phyloP scores from a whole-genome alignment of 2,113 vertebrate species.

The Oceanites oceanicus region DNA sequence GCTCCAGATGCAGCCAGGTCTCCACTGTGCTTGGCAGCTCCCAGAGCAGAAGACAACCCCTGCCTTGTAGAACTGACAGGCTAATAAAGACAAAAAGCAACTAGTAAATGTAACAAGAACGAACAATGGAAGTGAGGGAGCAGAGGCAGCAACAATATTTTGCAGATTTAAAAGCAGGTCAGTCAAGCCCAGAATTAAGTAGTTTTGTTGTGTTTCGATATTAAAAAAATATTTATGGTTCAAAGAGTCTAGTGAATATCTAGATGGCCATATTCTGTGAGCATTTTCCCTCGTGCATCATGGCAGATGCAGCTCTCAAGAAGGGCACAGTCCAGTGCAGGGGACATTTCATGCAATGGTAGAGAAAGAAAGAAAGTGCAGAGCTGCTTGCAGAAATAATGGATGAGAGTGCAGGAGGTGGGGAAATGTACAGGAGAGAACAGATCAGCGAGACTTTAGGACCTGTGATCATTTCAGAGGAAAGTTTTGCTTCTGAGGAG shows the following conservation, averaged over 20 bases:
- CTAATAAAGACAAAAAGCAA: not conserved
- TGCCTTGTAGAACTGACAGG: not conserved
- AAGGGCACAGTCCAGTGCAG: not conserved
- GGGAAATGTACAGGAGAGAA: not conserved
- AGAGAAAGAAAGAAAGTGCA: not conserved
- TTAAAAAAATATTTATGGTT: not conserved
- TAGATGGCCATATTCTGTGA: not conserved
- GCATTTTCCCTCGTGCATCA: not conserved
- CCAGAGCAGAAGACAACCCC: not conserved
- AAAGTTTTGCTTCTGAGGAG: not conserved
- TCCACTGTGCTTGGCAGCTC: not conserved
- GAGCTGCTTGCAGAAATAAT: not conserved
- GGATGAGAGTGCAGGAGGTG: not conserved
- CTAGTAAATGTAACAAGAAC: not conserved
- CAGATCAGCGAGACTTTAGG: not conserved
- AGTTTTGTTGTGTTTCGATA: not conserved
- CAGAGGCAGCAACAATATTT: not conserved
- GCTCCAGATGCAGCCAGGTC: not conserved
- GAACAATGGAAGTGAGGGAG: not conserved
- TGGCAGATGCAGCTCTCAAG: not conserved
- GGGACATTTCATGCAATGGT: not conserved
- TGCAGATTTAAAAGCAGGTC: not conserved
- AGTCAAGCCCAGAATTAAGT: not conserved
- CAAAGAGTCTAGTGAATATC: not conserved
- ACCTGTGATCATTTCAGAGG: not conserved